Evolutionary conservation across 2,113 vertebrate genomes (phyloP).

Genomic region (Aspidoscelis tigris): DNA sequence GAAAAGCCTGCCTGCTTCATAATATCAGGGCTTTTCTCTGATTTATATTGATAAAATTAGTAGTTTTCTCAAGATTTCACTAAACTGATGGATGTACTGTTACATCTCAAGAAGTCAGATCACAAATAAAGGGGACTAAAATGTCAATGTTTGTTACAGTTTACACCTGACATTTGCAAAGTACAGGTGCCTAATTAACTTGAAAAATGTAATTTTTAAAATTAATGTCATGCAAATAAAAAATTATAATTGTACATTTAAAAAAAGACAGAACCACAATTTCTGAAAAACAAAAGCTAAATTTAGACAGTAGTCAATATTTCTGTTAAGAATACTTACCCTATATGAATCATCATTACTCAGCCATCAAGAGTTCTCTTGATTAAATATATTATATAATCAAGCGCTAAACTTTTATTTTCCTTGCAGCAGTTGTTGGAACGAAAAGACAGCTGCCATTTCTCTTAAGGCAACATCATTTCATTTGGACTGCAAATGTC

Average conservation of each 20-base stretch:
- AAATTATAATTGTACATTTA: constrained; percentile 33
- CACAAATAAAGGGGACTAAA: constrained; percentile 16
- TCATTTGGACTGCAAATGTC: constrained; percentile 30
- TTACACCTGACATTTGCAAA: neutral
- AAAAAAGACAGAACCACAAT: constrained; percentile 35
- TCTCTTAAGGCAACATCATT: constrained; percentile 33
- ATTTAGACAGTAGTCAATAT: constrained; percentile 45
- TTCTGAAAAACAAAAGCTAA: constrained; percentile 33
- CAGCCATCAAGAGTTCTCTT: constrained; percentile 39
- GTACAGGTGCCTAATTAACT: constrained; percentile 11
- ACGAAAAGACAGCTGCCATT: constrained; percentile 15
- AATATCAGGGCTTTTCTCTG: constrained; percentile 14
- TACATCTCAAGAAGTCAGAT: constrained; percentile 17
- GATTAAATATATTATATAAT: constrained; percentile 37
- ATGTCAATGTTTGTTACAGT: constrained; percentile 29
- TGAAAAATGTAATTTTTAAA: constrained; percentile 32
- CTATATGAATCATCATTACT: neutral
- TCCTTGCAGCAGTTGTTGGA: constrained; percentile 28
- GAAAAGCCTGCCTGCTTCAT: neutral
- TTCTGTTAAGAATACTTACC: constrained; percentile 47
- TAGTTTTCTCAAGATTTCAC: constrained; percentile 48
- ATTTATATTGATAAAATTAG: neutral
- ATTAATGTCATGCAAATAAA: constrained; percentile 46
- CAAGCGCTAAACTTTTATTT: constrained; percentile 16
- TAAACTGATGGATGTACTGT: constrained; percentile 31